Conservation (phyloP, 92 coral and sea anemone species). For the Epizoanthus stellaris region DNA sequence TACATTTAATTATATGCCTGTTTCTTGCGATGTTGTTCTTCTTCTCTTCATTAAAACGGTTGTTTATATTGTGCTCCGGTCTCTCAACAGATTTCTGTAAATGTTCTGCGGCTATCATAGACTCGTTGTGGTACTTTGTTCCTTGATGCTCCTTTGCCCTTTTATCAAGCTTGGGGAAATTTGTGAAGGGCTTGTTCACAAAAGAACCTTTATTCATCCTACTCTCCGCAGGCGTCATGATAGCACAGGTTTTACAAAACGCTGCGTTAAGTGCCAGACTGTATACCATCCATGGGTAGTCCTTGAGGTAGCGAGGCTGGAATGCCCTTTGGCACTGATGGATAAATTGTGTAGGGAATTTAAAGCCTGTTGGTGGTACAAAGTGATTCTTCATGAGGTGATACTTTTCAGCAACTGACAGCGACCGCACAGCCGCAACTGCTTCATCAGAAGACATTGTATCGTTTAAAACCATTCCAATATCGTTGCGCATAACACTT, state of each 20-base stretch:
- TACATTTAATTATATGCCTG: too few relatives aligned
- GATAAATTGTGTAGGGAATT: neutral
- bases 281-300: neutral
- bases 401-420: slow-evolving; percentile 6
- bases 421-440: slow-evolving; percentile 4
- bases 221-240: slow-evolving; percentile 30
- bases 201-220: slow-evolving; percentile 22
- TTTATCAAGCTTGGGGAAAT: too few relatives aligned
- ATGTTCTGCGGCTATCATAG: too few relatives aligned
- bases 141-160: too few relatives aligned
- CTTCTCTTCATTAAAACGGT: too few relatives aligned
- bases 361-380: slow-evolving; percentile 17
- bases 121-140: too few relatives aligned
- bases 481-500: slow-evolving; percentile 5
- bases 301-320: neutral
- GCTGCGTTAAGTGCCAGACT: neutral
- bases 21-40: too few relatives aligned
- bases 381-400: slow-evolving; percentile 5
- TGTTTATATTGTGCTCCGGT: too few relatives aligned
- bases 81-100: too few relatives aligned
- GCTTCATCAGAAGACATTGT: slow-evolving; percentile 15
- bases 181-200: too few relatives aligned
- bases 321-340: slow-evolving; percentile 5
- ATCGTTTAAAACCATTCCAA: slow-evolving; percentile 8
- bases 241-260: slow-evolving; percentile 34